Percentiles rank a stretch among this genome's conserved stretches.
Conservation (phyloP, 1,140 invertebrate genomes). For the Agraylea sexmaculata region DNA sequence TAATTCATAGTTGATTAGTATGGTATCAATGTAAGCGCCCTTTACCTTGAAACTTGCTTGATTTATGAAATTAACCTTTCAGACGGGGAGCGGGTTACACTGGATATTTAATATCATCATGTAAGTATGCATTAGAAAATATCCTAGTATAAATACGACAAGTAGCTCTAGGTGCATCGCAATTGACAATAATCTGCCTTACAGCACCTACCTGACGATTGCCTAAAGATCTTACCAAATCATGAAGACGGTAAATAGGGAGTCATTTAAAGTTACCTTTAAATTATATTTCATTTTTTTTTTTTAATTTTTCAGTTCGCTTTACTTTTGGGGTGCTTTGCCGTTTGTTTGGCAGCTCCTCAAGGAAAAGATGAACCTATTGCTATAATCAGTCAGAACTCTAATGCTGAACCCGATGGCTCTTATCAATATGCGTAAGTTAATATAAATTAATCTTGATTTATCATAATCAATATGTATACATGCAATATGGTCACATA, state of each 20-base stretch:
- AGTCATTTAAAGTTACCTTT: not conserved
- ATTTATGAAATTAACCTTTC: no score
- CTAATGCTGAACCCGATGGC: constrained; percentile 51
- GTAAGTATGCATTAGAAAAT: constrained; percentile 16
- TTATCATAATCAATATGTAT: constrained; percentile 1
- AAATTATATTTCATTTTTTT: constrained; percentile 6
- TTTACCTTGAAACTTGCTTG: no score
- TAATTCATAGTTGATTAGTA: no score
- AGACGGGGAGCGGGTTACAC: constrained; percentile 1
- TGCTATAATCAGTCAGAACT: constrained; percentile 51
- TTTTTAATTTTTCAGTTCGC: constrained; percentile 15
- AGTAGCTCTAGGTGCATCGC: no score
- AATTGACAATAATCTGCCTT: constrained; percentile 14
- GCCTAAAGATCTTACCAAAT: constrained; percentile 1
- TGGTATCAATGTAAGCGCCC: no score
- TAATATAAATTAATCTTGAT: constrained; percentile 2
- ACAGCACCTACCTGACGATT: no score
- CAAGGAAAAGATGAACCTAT: constrained; percentile 41
- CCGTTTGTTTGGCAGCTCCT: constrained; percentile 36
- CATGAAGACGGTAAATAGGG: constrained; percentile 4
- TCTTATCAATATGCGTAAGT: constrained; percentile 49
- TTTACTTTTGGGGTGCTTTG: constrained; percentile 27
- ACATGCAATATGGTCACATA: no score
- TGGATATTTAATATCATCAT: constrained; percentile 13
- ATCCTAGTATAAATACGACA: constrained; percentile 19